Evolutionary conservation across 2,888 invertebrate species (phyloP).

Genomic region (Rhagophthalmus giganteus): DNA sequence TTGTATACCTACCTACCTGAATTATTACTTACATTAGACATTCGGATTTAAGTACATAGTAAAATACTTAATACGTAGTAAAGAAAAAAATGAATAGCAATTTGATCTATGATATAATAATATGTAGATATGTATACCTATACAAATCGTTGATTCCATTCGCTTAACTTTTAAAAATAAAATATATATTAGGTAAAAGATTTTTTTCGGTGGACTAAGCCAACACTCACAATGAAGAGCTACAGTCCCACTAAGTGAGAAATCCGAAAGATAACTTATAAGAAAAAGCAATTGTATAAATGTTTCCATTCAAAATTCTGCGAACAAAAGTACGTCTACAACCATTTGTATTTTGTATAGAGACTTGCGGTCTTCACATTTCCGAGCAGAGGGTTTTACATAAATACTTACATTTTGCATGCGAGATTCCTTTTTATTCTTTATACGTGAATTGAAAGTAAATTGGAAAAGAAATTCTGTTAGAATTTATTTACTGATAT

Average conservation of each 20-base stretch:
- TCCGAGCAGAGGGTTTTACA: slow-evolving; percentile 41
- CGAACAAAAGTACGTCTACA: slow-evolving; percentile 29
- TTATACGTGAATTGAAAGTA: slow-evolving; percentile 42
- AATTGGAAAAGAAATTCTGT: slow-evolving; percentile 39
- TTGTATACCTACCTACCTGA: too few relatives aligned
- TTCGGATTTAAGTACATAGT: too few relatives aligned
- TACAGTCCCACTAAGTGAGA: not conserved
- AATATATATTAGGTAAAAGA: too few relatives aligned
- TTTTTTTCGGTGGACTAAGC: too few relatives aligned
- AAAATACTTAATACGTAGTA: too few relatives aligned
- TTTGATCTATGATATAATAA: too few relatives aligned
- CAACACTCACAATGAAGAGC: slow-evolving; percentile 1
- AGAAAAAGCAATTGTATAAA: slow-evolving; percentile 28
- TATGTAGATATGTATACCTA: too few relatives aligned
- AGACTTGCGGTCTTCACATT: slow-evolving; percentile 36
- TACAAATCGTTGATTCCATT: too few relatives aligned
- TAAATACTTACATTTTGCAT: slow-evolving; percentile 42
- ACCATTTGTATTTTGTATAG: slow-evolving; percentile 36
- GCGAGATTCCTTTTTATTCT: slow-evolving; percentile 43
- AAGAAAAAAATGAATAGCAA: too few relatives aligned
- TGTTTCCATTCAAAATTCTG: slow-evolving; percentile 27
- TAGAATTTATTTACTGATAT: slow-evolving; percentile 34
- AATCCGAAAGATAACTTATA: slow-evolving; percentile 20
- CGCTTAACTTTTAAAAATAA: too few relatives aligned
- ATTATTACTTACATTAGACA: too few relatives aligned